These are phyloP conservation scores for Spodoptera picta DNA, from an alignment of 2,888 invertebrate species.

Conservation along the genomic window DNA sequence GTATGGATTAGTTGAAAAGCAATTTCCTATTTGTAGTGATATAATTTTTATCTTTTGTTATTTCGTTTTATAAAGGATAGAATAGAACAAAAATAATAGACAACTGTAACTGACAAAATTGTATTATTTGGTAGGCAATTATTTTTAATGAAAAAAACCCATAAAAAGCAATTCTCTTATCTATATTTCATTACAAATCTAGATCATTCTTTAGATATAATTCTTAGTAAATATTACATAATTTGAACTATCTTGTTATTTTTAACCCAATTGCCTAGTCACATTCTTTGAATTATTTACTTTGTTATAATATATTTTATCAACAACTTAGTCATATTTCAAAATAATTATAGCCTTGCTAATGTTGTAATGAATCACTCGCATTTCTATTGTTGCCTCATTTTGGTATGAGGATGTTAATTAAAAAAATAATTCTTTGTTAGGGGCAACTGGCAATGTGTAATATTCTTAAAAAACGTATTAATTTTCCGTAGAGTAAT, in stretches of 20 bases:
- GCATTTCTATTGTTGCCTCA: conserved; percentile 34
- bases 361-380: conserved; percentile 35
- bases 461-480: too few relatives aligned
- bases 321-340: conserved; percentile 42
- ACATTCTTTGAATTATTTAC: conserved; percentile 36
- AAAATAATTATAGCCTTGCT: conserved; percentile 46
- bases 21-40: too few relatives aligned
- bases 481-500: too few relatives aligned
- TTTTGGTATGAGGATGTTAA: conserved; percentile 43
- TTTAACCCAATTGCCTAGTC: conserved; percentile 4
- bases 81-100: too few relatives aligned
- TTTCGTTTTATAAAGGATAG: too few relatives aligned
- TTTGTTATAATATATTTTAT: neutral
- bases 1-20: too few relatives aligned
- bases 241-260: conserved; percentile 8
- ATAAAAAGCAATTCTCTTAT: too few relatives aligned
- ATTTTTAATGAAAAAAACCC: too few relatives aligned
- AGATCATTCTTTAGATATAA: neutral
- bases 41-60: too few relatives aligned
- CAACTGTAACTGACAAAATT: too few relatives aligned
- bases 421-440: conserved; percentile 47
- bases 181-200: neutral
- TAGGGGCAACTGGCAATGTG: conserved; percentile 4
- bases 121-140: too few relatives aligned
- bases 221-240: conserved; percentile 15